Evolutionary conservation across 2,797 vertebrate species (phyloP).

Genomic region (Sitta carolinensis): DNA sequence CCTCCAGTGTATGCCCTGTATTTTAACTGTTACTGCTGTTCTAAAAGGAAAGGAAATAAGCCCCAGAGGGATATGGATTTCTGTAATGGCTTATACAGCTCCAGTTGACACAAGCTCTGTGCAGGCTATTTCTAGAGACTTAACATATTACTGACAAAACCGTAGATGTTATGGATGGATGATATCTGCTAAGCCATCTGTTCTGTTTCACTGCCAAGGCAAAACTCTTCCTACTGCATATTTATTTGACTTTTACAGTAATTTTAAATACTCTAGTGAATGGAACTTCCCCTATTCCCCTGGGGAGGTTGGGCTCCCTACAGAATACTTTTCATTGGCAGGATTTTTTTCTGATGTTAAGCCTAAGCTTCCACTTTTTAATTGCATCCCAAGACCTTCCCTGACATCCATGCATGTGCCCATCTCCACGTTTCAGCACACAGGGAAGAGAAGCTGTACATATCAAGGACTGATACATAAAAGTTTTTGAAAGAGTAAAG

Average conservation of each 20-base stretch:
- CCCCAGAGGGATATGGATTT: background rate
- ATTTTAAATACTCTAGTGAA: background rate
- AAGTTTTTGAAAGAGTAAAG: background rate
- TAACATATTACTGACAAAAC: background rate
- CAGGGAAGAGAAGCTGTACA: background rate
- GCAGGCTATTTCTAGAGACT: background rate
- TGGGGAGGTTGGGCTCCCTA: background rate
- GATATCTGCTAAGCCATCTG: constrained; percentile 37
- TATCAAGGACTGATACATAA: background rate
- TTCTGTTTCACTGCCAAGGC: constrained; percentile 13
- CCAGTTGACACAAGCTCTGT: background rate
- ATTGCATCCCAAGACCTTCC: background rate
- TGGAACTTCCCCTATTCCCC: background rate
- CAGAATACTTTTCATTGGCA: background rate
- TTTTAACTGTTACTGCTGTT: background rate
- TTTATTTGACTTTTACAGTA: constrained; percentile 26
- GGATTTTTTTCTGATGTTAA: background rate
- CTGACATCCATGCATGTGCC: background rate
- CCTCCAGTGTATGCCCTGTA: background rate
- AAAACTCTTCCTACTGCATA: constrained; percentile 16
- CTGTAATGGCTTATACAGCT: background rate
- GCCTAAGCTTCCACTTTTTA: background rate
- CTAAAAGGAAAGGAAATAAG: background rate
- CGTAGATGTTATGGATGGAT: background rate
- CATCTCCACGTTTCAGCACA: background rate